A percentile compares a stretch with the other conserved stretches of the same genome.
Conservation (phyloP, 2,888 invertebrate species). For the Carabus problematicus region DNA sequence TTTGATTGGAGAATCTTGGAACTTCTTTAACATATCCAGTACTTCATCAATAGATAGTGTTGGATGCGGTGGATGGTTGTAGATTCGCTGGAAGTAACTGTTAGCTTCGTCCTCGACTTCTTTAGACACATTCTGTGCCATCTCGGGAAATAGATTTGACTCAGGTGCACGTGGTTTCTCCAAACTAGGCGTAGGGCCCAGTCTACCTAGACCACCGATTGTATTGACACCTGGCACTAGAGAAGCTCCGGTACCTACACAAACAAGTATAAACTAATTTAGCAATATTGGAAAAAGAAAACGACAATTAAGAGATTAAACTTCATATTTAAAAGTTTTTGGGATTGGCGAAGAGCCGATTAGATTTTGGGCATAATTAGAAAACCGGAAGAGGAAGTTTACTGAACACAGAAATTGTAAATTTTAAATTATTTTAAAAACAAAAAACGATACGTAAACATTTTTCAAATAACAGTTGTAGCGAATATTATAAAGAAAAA, state of each 20-base stretch:
- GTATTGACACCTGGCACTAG: conserved; percentile 63
- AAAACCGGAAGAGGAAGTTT: too few relatives aligned
- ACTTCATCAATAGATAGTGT: conserved; percentile 95
- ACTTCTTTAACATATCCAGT: conserved; percentile 92
- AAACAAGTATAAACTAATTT: not conserved
- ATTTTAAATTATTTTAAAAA: too few relatives aligned
- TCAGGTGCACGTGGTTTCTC: conserved; percentile 70
- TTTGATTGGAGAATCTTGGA: conserved; percentile 88
- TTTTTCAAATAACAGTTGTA: too few relatives aligned
- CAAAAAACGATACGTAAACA: too few relatives aligned
- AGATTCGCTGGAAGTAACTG: conserved; percentile 97
- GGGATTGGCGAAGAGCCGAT: too few relatives aligned
- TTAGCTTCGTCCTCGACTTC: conserved; percentile 99
- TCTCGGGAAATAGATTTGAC: conserved; percentile 77
- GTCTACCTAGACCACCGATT: conserved; percentile 72
- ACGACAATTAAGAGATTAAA: not conserved
- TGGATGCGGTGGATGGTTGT: conserved; percentile 96
- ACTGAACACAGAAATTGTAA: too few relatives aligned
- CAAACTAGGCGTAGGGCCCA: conserved; percentile 70
- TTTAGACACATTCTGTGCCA: conserved; percentile 83
- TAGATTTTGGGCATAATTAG: too few relatives aligned
- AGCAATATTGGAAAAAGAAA: not conserved
- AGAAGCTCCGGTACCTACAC: conserved; percentile 57
- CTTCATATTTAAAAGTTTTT: too few relatives aligned
- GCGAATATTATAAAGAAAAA: too few relatives aligned